Conservation (phyloP, 2,888 invertebrate species). For the Parasteatoda lunata region DNA sequence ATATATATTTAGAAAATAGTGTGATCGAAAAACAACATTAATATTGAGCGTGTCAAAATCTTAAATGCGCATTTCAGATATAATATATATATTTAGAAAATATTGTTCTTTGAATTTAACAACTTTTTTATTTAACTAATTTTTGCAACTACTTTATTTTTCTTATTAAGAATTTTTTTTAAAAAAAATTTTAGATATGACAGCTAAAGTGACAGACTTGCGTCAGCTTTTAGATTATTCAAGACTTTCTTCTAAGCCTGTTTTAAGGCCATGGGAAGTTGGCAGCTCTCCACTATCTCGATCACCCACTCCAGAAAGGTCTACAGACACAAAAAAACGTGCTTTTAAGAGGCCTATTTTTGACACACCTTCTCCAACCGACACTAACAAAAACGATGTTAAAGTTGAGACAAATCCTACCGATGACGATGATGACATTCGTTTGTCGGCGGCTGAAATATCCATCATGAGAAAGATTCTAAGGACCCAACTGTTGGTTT, state of each 20-base stretch:
- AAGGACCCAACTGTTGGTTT: constrained; percentile 88
- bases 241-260: not conserved
- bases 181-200: not conserved
- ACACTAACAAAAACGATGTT: no score
- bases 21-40: no score
- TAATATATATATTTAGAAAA: not conserved
- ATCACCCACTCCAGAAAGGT: not conserved
- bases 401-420: no score
- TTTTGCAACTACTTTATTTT: not conserved
- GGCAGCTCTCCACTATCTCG: not conserved
- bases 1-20: not conserved
- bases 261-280: not conserved
- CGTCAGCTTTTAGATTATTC: not conserved
- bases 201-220: not conserved
- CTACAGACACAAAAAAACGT: not conserved
- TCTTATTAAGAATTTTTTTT: not conserved
- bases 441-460: constrained; percentile 83
- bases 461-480: constrained; percentile 93
- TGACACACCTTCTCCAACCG: not conserved
- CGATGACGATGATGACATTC: no score
- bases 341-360: not conserved
- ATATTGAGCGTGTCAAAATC: no score
- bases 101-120: not conserved
- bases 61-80: not conserved
- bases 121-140: not conserved